These are phyloP conservation scores for Adelognathus sp. DNA, from an alignment of 2,888 invertebrate species.

Conservation along the genomic window DNA sequence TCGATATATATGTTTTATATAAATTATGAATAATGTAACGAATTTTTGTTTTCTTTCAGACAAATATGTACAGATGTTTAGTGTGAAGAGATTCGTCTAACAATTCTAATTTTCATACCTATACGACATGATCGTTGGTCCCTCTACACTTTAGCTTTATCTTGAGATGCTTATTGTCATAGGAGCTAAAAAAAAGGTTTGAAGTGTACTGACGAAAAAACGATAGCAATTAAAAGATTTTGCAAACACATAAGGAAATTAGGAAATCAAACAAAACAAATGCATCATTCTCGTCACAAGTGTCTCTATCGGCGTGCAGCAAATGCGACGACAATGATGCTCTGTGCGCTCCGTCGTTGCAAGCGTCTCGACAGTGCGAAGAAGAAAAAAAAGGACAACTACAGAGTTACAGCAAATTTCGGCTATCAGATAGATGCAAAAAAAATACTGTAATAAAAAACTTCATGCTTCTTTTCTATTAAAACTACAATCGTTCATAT, in stretches of 20 bases:
- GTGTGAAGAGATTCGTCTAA: slow-evolving; percentile 76
- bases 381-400: slow-evolving; percentile 24
- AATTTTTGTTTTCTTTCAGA: not conserved
- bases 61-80: slow-evolving; percentile 10
- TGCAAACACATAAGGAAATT: slow-evolving; percentile 40
- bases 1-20: slow-evolving; percentile 2
- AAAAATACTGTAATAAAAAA: slow-evolving; percentile 47
- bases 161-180: slow-evolving; percentile 78
- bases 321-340: slow-evolving; percentile 38
- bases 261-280: slow-evolving; percentile 26
- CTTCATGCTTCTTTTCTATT: slow-evolving; percentile 64
- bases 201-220: slow-evolving; percentile 52
- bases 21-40: slow-evolving; percentile 4
- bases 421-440: slow-evolving; percentile 37
- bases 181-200: slow-evolving; percentile 75
- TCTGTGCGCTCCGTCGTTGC: slow-evolving; percentile 24
- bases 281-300: slow-evolving; percentile 36
- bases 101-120: slow-evolving; percentile 77
- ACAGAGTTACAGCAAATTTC: slow-evolving; percentile 29
- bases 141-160: slow-evolving; percentile 81
- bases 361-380: slow-evolving; percentile 33
- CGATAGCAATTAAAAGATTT: slow-evolving; percentile 34
- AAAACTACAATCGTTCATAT: slow-evolving; percentile 34
- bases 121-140: slow-evolving; percentile 76
- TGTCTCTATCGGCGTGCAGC: slow-evolving; percentile 54